phyloP scores from a whole-genome alignment of 2,797 vertebrate species.

The Rhadinocentrus ornatus region DNA sequence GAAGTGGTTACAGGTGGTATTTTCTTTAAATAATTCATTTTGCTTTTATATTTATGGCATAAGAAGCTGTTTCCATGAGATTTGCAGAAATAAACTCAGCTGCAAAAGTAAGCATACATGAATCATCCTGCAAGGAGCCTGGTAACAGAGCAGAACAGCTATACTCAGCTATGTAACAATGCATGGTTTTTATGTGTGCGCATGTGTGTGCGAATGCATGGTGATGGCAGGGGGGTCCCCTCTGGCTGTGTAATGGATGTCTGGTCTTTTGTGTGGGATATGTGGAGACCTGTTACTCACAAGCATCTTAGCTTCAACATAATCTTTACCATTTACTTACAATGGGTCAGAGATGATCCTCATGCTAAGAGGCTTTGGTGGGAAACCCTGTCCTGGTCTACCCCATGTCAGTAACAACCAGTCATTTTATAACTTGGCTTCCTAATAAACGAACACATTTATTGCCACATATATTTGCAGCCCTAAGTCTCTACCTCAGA shows the following conservation, averaged over 20 bases:
- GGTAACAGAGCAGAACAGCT: constrained; percentile 51
- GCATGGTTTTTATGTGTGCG: constrained; percentile 36
- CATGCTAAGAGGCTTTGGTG: constrained; percentile 63
- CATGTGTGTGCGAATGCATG: neutral
- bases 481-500: constrained; percentile 34
- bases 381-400: constrained; percentile 41
- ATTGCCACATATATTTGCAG: constrained; percentile 28
- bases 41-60: constrained; percentile 61
- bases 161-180: constrained; percentile 36
- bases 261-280: constrained; percentile 53
- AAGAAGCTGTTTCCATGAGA: constrained; percentile 52
- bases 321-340: constrained; percentile 67
- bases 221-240: constrained; percentile 21
- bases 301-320: constrained; percentile 63
- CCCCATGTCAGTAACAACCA: constrained; percentile 32
- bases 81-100: constrained; percentile 51
- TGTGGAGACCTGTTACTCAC: constrained; percentile 53
- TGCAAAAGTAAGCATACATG: constrained; percentile 60
- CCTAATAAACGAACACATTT: constrained; percentile 41
- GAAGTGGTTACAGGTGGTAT: constrained; percentile 54
- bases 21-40: constrained; percentile 57
- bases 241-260: constrained; percentile 38
- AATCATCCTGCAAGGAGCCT: constrained; percentile 57
- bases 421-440: constrained; percentile 42
- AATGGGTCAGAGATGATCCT: constrained; percentile 67